phyloP scores from a whole-genome alignment of 2,888 invertebrate species.

The Leucoptera coffeella region DNA sequence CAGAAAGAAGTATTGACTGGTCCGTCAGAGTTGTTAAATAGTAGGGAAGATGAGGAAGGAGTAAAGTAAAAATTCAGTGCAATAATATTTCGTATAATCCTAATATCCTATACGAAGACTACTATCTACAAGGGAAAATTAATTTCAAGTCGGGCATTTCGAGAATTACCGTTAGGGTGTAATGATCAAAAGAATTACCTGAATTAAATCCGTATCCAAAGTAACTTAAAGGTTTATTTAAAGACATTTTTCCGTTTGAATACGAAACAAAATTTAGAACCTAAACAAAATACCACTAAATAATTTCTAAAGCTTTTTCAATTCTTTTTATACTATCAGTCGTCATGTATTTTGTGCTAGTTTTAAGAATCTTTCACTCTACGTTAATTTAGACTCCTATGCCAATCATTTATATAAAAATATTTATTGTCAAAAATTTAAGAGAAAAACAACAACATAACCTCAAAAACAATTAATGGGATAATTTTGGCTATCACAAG shows the following conservation, averaged over 20 bases:
- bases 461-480: no score
- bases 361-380: background rate
- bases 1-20: background rate
- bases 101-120: background rate
- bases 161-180: background rate
- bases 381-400: no score
- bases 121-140: background rate
- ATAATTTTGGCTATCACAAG: no score
- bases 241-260: slow-evolving; percentile 12
- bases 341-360: background rate
- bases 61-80: background rate
- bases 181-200: slow-evolving; percentile 18
- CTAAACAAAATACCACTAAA: background rate
- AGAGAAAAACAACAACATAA: no score
- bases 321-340: no score
- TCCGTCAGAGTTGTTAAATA: no score
- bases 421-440: no score
- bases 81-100: background rate
- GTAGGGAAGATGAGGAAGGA: no score
- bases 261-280: background rate
- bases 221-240: slow-evolving; percentile 29
- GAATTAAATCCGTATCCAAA: slow-evolving; percentile 54
- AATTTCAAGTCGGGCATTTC: background rate
- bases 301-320: background rate
- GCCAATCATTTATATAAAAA: no score